Conservation (phyloP, 1,140 invertebrate species). For the Drosophila lacteicornis region DNA sequence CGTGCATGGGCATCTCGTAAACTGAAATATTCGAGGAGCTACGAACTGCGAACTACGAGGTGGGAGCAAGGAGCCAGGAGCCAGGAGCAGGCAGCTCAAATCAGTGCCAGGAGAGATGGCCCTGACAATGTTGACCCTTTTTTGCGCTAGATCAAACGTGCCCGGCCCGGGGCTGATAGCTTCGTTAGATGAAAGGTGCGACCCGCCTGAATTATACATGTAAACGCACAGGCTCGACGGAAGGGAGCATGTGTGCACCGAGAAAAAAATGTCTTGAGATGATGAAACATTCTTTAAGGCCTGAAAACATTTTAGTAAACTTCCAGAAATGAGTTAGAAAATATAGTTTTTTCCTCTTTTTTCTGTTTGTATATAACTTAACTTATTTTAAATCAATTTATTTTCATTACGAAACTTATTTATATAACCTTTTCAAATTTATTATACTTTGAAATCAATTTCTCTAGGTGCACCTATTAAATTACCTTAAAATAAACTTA, state of each 20-base stretch:
- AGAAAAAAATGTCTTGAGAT: neutral
- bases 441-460: neutral
- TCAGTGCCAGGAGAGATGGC: slow-evolving; percentile 59
- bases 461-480: neutral
- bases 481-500: neutral
- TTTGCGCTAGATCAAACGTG: slow-evolving; percentile 52
- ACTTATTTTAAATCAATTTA: too few species aligned
- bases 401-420: too few species aligned
- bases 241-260: slow-evolving; percentile 1
- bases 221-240: slow-evolving; percentile 31
- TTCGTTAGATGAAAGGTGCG: slow-evolving; percentile 59
- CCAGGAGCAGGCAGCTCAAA: slow-evolving; percentile 36
- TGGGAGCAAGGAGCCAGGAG: too few species aligned
- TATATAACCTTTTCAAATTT: too few species aligned
- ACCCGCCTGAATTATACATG: slow-evolving; percentile 71
- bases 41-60: neutral
- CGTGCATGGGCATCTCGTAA: slow-evolving; percentile 67
- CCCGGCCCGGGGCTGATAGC: slow-evolving; percentile 33
- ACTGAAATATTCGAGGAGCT: slow-evolving; percentile 66
- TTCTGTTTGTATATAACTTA: too few species aligned
- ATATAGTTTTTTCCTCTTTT: too few species aligned
- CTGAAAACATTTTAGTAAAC: too few species aligned
- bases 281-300: too few species aligned
- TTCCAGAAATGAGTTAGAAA: too few species aligned
- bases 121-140: slow-evolving; percentile 71